Evolutionary conservation across 2,888 invertebrate genomes (phyloP).

Genomic region (Malthinus flaveolus): DNA sequence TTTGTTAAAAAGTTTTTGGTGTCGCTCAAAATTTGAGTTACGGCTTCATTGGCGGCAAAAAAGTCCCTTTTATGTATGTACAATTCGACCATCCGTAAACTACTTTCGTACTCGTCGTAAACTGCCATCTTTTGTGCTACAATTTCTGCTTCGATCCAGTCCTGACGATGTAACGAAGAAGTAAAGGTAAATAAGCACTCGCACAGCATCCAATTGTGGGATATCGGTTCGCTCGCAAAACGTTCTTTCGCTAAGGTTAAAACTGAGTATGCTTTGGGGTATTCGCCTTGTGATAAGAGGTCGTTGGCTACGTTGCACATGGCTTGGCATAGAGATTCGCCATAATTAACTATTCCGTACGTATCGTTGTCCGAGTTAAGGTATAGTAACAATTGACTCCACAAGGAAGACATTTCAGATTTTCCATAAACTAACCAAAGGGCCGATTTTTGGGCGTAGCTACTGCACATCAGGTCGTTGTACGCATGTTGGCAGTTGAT

Average conservation of each 20-base stretch:
- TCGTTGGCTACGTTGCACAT: constrained; percentile 68
- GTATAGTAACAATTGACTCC: constrained; percentile 76
- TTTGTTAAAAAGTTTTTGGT: constrained; percentile 60
- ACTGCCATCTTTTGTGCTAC: constrained; percentile 70
- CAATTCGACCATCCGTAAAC: constrained; percentile 62
- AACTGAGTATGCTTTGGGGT: constrained; percentile 60
- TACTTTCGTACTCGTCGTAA: constrained; percentile 68
- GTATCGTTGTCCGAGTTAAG: constrained; percentile 68
- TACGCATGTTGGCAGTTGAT: constrained; percentile 84
- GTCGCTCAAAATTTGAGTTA: constrained; percentile 59
- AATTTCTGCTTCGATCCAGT: constrained; percentile 72
- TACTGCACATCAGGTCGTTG: constrained; percentile 78
- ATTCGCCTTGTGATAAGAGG: constrained; percentile 61
- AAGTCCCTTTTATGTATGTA: constrained; percentile 60
- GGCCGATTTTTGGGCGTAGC: constrained; percentile 79
- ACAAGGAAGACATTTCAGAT: constrained; percentile 79
- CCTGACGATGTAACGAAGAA: constrained; percentile 56
- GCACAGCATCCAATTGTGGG: constrained; percentile 69
- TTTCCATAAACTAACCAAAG: constrained; percentile 90
- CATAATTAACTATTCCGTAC: constrained; percentile 33
- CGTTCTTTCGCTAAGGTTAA: constrained; percentile 64
- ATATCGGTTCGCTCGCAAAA: constrained; percentile 66
- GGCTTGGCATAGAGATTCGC: constrained; percentile 71
- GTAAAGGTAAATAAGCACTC: constrained; percentile 60
- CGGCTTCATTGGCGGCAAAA: constrained; percentile 49